Base-by-base conservation (phyloP, 2,888 invertebrate species). In the Nephrotoma appendiculata region DNA sequence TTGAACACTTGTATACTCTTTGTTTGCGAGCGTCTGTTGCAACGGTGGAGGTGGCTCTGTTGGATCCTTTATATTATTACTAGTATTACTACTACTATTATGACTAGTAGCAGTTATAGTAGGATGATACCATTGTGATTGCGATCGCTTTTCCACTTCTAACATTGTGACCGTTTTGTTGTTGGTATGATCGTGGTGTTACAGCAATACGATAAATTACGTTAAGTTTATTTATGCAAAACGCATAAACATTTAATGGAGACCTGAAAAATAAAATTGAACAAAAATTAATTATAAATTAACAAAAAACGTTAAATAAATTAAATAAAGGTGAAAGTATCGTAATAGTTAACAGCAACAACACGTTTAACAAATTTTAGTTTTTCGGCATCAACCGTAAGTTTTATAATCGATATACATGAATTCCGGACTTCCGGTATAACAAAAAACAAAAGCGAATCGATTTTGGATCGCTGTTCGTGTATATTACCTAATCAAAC, bases 1-100 rank as follows among this genome's bases (percentile, higher is more conserved):
- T 88, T 91, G 91, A 42, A 92, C 92, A 43, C 92, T 91, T 11
- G 89, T 90, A 88, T 90, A 90, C 19, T 91, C 91, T 12, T 88
- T 87, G 11, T 52, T 86, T 12, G n/a, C n/a, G 71, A 2, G 31
- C 3, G 31, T 31, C 31, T 31, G 31, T 31, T 31, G 31, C 31
- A 31, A 31, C 71, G 2, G 52, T 6, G n/a, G 31, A 31, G n/a
- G 9, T 9, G 11, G 31, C 9, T n/a, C n/a, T n/a, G 52, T 5
- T 52, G 19, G 71, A 11, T 71, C 71, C 31, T 31, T 71, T 71
- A 71, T 71, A 71, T 71, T 71, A 71, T 71, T 71, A 71, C 71
- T 71, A 31, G n/a, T 71, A 31, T 71, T 9, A 9, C 71, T 31
- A 31, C 31, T 71, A 71, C 71, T 31, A 71, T 31, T 71, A 71